These are phyloP conservation scores for Caenorhabditis becei DNA, from an alignment of 2,888 invertebrate genomes.

Conservation along the genomic window DNA sequence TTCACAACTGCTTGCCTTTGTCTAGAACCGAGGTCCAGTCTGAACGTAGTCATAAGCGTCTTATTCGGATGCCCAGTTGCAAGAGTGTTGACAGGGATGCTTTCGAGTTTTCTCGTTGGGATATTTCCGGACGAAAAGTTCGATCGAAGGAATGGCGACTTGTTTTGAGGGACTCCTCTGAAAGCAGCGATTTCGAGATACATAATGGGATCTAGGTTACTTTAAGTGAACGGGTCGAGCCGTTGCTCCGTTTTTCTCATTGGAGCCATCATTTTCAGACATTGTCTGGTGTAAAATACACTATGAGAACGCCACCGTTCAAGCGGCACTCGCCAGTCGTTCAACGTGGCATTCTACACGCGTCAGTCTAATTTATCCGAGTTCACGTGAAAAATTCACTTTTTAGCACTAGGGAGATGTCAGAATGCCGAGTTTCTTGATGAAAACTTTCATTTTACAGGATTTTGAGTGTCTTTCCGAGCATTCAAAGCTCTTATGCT, in stretches of 20 bases:
- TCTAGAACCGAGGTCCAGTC: conserved; percentile 23
- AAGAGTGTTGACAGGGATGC: conserved; percentile 52
- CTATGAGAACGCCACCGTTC: too few species aligned
- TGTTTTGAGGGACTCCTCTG: conserved; percentile 47
- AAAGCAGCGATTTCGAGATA: not conserved
- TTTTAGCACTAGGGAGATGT: too few species aligned
- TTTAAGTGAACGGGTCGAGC: conserved; percentile 23
- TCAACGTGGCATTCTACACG: too few species aligned
- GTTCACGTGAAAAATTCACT: too few species aligned
- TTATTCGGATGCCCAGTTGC: conserved; percentile 50
- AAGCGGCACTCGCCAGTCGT: too few species aligned
- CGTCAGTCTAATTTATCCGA: too few species aligned
- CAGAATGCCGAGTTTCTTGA: too few species aligned
- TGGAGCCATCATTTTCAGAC: conserved; percentile 13
- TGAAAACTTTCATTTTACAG: too few species aligned
- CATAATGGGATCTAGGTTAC: not conserved
- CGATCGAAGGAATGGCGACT: conserved; percentile 36
- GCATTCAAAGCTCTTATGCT: too few species aligned
- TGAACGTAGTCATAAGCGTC: conserved; percentile 40
- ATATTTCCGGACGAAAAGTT: conserved; percentile 57
- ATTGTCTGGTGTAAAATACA: not conserved
- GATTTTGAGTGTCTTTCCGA: too few species aligned
- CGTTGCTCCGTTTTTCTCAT: not conserved
- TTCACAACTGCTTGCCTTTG: not conserved
- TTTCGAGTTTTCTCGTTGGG: conserved; percentile 32